Evolutionary conservation across 2,797 vertebrate genomes (phyloP), one percentile per base, ranked within the genome.

Genomic region (Acipenser transmontanus): DNA sequence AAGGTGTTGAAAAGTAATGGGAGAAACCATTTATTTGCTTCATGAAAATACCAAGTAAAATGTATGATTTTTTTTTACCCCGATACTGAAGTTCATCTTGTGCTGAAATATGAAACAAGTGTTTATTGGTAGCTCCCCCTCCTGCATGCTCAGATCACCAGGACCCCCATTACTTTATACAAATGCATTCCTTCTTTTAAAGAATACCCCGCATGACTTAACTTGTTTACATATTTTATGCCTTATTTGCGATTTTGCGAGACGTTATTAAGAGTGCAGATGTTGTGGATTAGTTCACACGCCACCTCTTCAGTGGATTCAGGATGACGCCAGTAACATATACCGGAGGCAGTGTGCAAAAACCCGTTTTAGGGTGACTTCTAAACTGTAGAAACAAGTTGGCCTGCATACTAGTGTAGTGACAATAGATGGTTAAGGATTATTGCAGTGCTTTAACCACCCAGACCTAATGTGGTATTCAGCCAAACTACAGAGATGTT

Each of bases 231-330:
- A 50, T 51, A 60, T 49, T 13, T 1, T 50, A 48, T 2, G 59
- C 47, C 52, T 61, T 34, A 69, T 59, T 66, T 7, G 50, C 49
- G n/a, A 8, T 52, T 62, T 62, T 50, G 14, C 14, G n/a, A 34
- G 50, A 67, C 1, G 14, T 59, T 60, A 59, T 14, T 17, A 66
- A 49, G 50, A 57, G 65, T 20, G 13, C 51, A 20, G 50, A 50
- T 34, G 59, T 20, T 65, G 63, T 12, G 64, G 64, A 49, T 62
- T 50, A 69, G 17, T 3, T 47, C 47, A 50, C 57, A 17, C 61
- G 13, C 20, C n/a, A 13, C 10, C 10, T 49, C 54, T 34, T 47
- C 56, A 47, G 54, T 10, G 14, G 50, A 50, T 47, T 47, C 10
- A 20, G 12, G 34, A 4, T 51, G 49, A n/a, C 12, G 12, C 51